A percentile compares a stretch with the other conserved stretches of the same genome.
Evolutionary conservation across 2,888 invertebrate genomes (phyloP).

Genomic region (Stramonita haemastoma): DNA sequence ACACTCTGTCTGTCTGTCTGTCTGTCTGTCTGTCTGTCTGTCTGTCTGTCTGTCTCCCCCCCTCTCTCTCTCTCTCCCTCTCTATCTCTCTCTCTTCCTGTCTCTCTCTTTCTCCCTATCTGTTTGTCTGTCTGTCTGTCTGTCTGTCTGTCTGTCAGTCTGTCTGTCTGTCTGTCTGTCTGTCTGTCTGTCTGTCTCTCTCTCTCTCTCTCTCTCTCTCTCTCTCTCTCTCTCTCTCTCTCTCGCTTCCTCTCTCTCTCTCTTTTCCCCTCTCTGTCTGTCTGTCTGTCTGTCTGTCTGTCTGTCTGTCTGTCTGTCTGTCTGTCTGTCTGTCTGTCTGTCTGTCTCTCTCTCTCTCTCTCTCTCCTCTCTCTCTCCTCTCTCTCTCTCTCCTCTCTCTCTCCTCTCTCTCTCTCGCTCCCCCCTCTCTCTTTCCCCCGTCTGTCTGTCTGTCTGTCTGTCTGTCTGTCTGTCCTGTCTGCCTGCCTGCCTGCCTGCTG

Average conservation of each 20-base stretch:
- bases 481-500: too few species aligned
- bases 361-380: background rate
- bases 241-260: background rate
- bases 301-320: background rate
- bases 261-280: background rate
- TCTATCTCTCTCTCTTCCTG: too few species aligned
- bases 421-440: too few species aligned
- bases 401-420: too few species aligned
- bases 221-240: conserved; percentile 1
- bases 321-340: background rate
- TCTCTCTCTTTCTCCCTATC: too few species aligned
- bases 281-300: background rate
- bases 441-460: too few species aligned
- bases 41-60: background rate
- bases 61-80: too few species aligned
- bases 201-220: background rate
- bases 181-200: background rate
- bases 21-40: background rate
- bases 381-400: too few species aligned
- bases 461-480: too few species aligned
- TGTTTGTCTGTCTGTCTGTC: too few species aligned
- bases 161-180: background rate
- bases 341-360: background rate
- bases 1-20: background rate
- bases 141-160: background rate